phyloP scores from a whole-genome alignment of 1,140 invertebrate genomes.

The Adelges cooleyi region DNA sequence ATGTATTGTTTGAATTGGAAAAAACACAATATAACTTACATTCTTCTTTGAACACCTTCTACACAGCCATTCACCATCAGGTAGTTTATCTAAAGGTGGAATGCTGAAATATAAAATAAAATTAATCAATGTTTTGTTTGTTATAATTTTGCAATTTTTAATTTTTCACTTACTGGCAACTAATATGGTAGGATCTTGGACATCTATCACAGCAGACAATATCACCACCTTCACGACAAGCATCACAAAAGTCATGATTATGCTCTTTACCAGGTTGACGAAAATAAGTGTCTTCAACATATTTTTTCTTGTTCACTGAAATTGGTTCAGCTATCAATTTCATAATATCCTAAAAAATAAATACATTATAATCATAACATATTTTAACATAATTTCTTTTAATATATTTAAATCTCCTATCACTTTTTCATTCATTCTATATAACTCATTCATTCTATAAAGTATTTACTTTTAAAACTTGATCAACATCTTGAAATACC shows the following conservation, averaged over 20 bases:
- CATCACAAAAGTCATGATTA: constrained; percentile 86
- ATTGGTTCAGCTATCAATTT: constrained; percentile 18
- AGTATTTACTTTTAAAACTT: too few relatives aligned
- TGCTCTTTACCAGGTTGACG: constrained; percentile 76
- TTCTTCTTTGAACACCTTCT: not conserved
- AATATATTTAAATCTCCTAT: too few relatives aligned
- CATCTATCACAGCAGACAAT: constrained; percentile 92
- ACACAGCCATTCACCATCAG: not conserved
- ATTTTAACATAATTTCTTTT: too few relatives aligned
- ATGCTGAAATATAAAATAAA: not conserved
- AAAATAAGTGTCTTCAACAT: constrained; percentile 48
- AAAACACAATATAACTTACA: too few relatives aligned
- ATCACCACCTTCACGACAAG: constrained; percentile 83
- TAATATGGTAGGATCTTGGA: constrained; percentile 85
- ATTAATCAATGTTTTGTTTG: too few relatives aligned
- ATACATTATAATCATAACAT: too few relatives aligned
- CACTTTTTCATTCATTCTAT: too few relatives aligned
- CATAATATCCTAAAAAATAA: constrained; percentile 11
- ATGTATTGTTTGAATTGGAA: too few relatives aligned
- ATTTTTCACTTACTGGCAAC: constrained; percentile 61
- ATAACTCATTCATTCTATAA: too few relatives aligned
- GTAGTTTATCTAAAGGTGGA: not conserved
- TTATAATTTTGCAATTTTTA: not conserved
- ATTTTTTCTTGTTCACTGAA: not conserved
- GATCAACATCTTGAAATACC: too few relatives aligned